Percentiles rank a stretch among this genome's conserved stretches.
Conservation (phyloP, 2,797 vertebrate species). For the Eospalax fontanierii region DNA sequence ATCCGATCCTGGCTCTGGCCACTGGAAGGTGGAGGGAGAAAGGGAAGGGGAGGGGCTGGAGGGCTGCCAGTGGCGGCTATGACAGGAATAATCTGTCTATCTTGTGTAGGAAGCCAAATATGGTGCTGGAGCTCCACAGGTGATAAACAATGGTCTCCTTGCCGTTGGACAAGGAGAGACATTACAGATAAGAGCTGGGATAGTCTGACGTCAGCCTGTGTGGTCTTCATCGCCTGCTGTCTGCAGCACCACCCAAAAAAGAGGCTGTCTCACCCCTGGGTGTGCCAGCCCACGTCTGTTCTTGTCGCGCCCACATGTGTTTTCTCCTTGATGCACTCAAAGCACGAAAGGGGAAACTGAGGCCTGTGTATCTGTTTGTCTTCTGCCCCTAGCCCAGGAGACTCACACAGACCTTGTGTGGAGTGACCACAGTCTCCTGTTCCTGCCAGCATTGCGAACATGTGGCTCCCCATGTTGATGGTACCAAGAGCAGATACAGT, state of each 20-base stretch:
- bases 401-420: neutral
- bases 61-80: conserved; percentile 48
- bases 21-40: neutral
- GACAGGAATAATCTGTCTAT: conserved; percentile 64
- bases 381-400: neutral
- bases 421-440: neutral
- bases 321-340: neutral
- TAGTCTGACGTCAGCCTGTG: conserved; percentile 28
- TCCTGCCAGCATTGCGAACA: neutral
- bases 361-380: neutral
- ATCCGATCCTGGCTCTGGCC: neutral
- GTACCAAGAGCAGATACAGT: neutral
- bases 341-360: neutral
- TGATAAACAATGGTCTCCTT: conserved; percentile 68
- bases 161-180: conserved; percentile 54
- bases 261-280: neutral
- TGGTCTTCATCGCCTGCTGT: neutral
- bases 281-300: neutral
- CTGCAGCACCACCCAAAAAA: too few relatives aligned
- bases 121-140: conserved; percentile 48
- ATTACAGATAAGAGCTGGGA: neutral
- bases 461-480: neutral
- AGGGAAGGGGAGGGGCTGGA: conserved; percentile 24
- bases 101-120: conserved; percentile 63
- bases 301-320: neutral